phyloP scores from a whole-genome alignment of 2,113 vertebrate genomes.

The Pseudois nayaur region DNA sequence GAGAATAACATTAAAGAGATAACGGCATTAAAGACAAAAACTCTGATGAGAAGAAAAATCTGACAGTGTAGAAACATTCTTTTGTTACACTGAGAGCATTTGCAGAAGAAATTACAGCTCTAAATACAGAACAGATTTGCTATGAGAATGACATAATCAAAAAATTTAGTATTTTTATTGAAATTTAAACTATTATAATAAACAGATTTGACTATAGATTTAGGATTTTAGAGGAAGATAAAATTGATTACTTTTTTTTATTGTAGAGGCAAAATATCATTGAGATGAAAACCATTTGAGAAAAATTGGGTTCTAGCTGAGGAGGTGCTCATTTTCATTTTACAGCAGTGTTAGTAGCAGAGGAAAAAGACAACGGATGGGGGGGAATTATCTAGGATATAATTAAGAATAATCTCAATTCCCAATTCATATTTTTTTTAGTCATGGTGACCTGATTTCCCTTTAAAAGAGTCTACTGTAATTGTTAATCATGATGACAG shows the following conservation, averaged over 20 bases:
- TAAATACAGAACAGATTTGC: background rate
- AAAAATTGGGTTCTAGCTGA: background rate
- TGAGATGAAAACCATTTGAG: background rate
- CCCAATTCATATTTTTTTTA: background rate
- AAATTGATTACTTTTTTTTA: background rate
- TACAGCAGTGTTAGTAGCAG: background rate
- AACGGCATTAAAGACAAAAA: background rate
- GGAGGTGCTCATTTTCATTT: background rate
- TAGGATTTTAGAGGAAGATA: background rate
- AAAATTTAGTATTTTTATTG: background rate
- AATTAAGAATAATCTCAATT: background rate
- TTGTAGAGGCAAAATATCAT: background rate
- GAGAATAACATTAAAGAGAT: background rate
- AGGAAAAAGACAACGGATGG: background rate
- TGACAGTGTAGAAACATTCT: background rate
- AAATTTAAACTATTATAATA: background rate
- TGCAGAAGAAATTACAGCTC: background rate
- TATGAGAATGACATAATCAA: background rate
- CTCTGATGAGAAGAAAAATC: background rate
- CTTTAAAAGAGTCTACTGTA: background rate
- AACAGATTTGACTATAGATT: background rate
- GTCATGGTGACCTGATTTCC: background rate
- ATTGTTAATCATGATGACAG: background rate
- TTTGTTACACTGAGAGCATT: background rate
- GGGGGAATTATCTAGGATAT: background rate